Conservation (phyloP, 2,797 vertebrate species). For the Lophius americanus region DNA sequence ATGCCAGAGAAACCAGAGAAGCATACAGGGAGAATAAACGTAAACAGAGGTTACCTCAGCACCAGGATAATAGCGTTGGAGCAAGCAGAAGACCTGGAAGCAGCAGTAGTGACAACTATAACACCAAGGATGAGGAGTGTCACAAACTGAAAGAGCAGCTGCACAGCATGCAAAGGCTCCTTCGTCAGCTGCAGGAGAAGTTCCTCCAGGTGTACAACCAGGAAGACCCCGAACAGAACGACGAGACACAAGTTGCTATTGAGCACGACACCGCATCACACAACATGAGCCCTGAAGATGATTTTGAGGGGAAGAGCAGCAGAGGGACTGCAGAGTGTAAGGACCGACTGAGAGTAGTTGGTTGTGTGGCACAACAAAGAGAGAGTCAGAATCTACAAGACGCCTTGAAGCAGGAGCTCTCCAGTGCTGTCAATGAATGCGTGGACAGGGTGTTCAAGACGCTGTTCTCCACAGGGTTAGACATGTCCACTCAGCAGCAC, state of each 20-base stretch:
- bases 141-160: slow-evolving; percentile 90
- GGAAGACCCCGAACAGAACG: slow-evolving; percentile 61
- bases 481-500: slow-evolving; percentile 68
- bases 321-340: slow-evolving; percentile 45
- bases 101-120: slow-evolving; percentile 40
- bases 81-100: slow-evolving; percentile 44
- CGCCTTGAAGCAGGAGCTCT: slow-evolving; percentile 87
- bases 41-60: slow-evolving; percentile 86
- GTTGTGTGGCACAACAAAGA: slow-evolving; percentile 57
- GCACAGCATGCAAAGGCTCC: slow-evolving; percentile 87
- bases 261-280: slow-evolving; percentile 48
- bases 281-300: slow-evolving; percentile 34
- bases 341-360: slow-evolving; percentile 53
- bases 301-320: slow-evolving; percentile 50
- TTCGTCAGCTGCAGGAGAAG: slow-evolving; percentile 88
- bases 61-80: slow-evolving; percentile 76
- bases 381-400: slow-evolving; percentile 83
- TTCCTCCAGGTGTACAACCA: slow-evolving; percentile 84
- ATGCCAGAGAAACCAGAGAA: slow-evolving; percentile 67
- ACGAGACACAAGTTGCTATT: slow-evolving; percentile 34
- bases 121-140: slow-evolving; percentile 80
- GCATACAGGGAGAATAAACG: slow-evolving; percentile 85
- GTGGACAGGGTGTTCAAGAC: slow-evolving; percentile 89
- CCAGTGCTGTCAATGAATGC: slow-evolving; percentile 82
- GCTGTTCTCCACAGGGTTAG: slow-evolving; percentile 69